Evolutionary conservation across 2,888 invertebrate genomes (phyloP).

Genomic region (Sympetrum striolatum): DNA sequence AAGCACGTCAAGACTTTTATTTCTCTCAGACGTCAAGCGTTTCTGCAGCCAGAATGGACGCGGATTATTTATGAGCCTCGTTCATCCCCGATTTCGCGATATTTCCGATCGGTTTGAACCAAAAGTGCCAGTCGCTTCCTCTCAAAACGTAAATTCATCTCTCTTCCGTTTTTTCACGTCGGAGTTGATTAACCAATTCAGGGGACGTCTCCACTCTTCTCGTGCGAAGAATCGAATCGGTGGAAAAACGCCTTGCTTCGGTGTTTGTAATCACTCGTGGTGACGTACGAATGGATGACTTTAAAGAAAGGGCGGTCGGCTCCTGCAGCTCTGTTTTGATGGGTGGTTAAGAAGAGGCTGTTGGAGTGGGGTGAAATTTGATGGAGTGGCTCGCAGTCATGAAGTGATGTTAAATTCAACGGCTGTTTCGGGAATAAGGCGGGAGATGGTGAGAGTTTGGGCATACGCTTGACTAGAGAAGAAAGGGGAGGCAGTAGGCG

Average conservation of each 20-base stretch:
- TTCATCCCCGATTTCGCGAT: neutral
- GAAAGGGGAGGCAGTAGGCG: neutral
- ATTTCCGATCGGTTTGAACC: neutral
- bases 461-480: neutral
- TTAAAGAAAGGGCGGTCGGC: neutral
- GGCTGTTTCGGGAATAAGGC: neutral
- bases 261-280: neutral
- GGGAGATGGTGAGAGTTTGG: neutral
- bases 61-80: neutral
- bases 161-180: neutral
- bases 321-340: neutral
- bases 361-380: neutral
- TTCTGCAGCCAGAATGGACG: neutral
- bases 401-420: constrained; percentile 8
- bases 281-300: neutral
- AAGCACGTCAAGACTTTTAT: neutral
- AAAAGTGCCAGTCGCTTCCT: neutral
- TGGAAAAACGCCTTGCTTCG: neutral
- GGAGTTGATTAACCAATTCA: neutral
- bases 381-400: neutral
- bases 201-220: neutral
- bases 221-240: neutral
- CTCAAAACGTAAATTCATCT: neutral
- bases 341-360: neutral
- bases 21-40: neutral